Percentiles rank a stretch among this genome's conserved stretches.
These are phyloP conservation scores for Melanotaenia duboulayi DNA, from an alignment of 2,113 vertebrate genomes.

Conservation along the genomic window DNA sequence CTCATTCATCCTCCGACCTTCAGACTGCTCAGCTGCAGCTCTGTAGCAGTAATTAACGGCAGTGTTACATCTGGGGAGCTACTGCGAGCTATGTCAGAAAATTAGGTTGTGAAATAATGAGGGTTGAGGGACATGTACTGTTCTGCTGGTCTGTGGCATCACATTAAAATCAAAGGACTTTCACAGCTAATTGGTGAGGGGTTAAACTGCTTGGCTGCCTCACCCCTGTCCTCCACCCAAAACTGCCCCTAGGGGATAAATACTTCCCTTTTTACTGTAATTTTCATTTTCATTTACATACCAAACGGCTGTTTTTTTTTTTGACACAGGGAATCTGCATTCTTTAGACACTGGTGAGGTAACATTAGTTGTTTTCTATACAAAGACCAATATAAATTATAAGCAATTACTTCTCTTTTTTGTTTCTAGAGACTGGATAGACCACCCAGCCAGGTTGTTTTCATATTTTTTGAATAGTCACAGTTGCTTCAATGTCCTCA, in stretches of 20 bases:
- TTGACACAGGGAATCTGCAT: slow-evolving; percentile 57
- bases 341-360: slow-evolving; percentile 26
- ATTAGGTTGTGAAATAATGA: slow-evolving; percentile 87
- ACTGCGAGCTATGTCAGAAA: slow-evolving; percentile 83
- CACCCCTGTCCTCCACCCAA: slow-evolving; percentile 76
- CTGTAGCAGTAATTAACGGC: slow-evolving; percentile 86
- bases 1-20: slow-evolving; percentile 69
- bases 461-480: slow-evolving; percentile 36
- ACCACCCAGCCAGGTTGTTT: slow-evolving; percentile 32
- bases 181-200: slow-evolving; percentile 87
- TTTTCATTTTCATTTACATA: slow-evolving; percentile 82
- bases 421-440: slow-evolving; percentile 1
- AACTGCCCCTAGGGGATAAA: slow-evolving; percentile 75
- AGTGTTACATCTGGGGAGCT: slow-evolving; percentile 83
- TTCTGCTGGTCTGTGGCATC: slow-evolving; percentile 69
- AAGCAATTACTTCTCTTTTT: slow-evolving; percentile 34
- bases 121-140: slow-evolving; percentile 80
- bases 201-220: slow-evolving; percentile 85
- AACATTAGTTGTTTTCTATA: slow-evolving; percentile 33
- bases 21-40: slow-evolving; percentile 71
- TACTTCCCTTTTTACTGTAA: slow-evolving; percentile 78
- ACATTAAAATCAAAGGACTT: slow-evolving; percentile 87
- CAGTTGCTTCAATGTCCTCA: slow-evolving; percentile 36
- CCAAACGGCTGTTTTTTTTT: slow-evolving; percentile 59
- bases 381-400: slow-evolving; percentile 37